A percentile compares a stretch with the other conserved stretches of the same genome.
phyloP scores from a whole-genome alignment of 1,140 invertebrate genomes.

The Adoxophyes honmai region DNA sequence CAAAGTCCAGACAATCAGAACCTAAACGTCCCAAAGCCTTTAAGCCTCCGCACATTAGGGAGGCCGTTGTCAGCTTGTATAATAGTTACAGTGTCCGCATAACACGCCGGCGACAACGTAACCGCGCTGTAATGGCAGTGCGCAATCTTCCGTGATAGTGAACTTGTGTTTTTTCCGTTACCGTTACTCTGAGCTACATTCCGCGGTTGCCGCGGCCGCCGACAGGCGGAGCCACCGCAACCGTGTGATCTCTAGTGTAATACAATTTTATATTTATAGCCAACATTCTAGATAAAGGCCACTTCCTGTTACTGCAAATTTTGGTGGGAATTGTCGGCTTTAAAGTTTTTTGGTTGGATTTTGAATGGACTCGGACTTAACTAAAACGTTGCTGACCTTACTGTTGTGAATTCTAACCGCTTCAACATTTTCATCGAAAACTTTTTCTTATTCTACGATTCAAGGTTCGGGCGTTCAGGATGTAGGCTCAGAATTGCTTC shows the following conservation, averaged over 20 bases:
- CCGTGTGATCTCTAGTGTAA: constrained; percentile 16
- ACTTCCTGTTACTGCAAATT: neutral
- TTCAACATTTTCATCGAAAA: too few species aligned
- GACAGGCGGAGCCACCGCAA: constrained; percentile 44
- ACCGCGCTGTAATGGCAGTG: constrained; percentile 59
- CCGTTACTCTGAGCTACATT: constrained; percentile 70
- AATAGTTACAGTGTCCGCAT: constrained; percentile 58
- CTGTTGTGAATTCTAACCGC: too few species aligned
- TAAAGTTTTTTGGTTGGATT: too few species aligned
- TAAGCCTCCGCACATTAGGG: too few species aligned
- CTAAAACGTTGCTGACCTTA: too few species aligned
- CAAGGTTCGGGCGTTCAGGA: too few species aligned
- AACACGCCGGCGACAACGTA: constrained; percentile 63
- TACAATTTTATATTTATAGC: constrained; percentile 25
- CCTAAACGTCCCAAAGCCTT: too few species aligned
- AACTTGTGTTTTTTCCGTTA: constrained; percentile 73
- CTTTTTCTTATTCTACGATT: too few species aligned
- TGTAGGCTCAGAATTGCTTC: too few species aligned
- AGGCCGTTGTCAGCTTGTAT: constrained; percentile 37
- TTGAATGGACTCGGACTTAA: too few species aligned
- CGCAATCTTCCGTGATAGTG: constrained; percentile 73
- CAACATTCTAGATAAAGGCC: constrained; percentile 13
- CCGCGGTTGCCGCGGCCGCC: constrained; percentile 50
- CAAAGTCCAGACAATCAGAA: too few species aligned
- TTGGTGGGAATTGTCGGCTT: too few species aligned